Base-by-base conservation (phyloP, 2,113 vertebrate genomes). In the Peromyscus maniculatus region DNA sequence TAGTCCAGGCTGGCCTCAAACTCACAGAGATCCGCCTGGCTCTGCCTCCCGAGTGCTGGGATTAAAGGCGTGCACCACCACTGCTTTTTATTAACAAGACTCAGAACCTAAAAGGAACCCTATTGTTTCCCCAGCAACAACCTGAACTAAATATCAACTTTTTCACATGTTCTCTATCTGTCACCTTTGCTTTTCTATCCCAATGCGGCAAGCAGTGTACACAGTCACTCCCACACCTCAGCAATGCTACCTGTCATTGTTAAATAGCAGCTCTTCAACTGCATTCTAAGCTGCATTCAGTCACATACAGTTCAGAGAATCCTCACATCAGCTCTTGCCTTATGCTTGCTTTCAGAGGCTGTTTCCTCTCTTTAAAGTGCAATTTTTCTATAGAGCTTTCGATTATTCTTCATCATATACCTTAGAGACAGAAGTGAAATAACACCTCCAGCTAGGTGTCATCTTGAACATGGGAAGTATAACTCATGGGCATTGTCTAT, bases 401-500 rank as follows among this genome's bases (percentile, higher is more conserved):
- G 33, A 82, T 87, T 21, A 43, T 64, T 36, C 3, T 67, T 52
- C 22, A 13, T n/a, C 19, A n/a, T 39, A 46, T n/a, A 55, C 28
- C 11, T 88, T 43, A 0, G 0, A 82, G 11, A 31, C 9, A 57
- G 4, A 26, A 33, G 17, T 36, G 49, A 71, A 49, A 39, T 7
- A 64, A 13, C 21, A 31, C 7, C 3, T 67, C 89, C 13, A 26
- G 0, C 49, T n/a, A 77, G 36, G 21, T 17, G 1, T 10, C 4
- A 43, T 12, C 0, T 59, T 4, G 5, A 8, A 16, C 0, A 1
- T 79, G 31, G 5, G 78, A 21, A 91, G 62, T 36, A 79, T 7
- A 59, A 8, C 12, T 28, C 7, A 15, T 1, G 16, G 2, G 0
- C 2, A 16, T 52, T 72, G 3, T 62, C 28, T n/a, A 1, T 4